phyloP scores from a whole-genome alignment of 2,797 vertebrate genomes.

The Eulemur albifrons region DNA sequence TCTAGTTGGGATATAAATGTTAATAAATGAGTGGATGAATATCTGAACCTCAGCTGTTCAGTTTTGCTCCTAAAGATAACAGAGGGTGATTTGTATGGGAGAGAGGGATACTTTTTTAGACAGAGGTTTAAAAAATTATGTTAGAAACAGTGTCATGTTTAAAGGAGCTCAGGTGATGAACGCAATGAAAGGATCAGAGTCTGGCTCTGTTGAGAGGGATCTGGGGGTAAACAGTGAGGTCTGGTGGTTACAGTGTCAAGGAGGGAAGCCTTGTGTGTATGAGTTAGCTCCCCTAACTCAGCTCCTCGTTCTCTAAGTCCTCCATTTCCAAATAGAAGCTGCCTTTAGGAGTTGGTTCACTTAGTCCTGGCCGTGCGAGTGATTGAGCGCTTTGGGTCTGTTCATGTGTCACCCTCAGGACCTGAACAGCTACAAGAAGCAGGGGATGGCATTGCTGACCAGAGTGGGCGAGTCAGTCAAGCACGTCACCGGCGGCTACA shows the following conservation, averaged over 20 bases:
- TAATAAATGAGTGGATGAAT: neutral
- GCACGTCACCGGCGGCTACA: conserved; percentile 95
- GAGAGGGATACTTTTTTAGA: neutral
- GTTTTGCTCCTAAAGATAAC: conserved; percentile 19
- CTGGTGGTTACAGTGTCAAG: neutral
- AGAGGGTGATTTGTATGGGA: neutral
- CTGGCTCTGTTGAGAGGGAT: neutral
- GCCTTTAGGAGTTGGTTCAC: neutral
- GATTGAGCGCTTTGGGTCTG: neutral
- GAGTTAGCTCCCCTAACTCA: neutral
- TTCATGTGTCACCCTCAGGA: conserved; percentile 86
- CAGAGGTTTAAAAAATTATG: neutral
- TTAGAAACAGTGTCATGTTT: neutral
- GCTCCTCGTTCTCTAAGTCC: neutral
- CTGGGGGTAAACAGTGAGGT: neutral
- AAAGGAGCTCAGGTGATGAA: neutral
- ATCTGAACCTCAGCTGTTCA: neutral
- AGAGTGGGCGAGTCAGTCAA: conserved; percentile 97
- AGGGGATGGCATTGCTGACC: conserved; percentile 93
- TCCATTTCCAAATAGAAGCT: neutral
- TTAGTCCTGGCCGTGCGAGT: neutral
- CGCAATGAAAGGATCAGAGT: neutral
- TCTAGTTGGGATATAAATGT: neutral
- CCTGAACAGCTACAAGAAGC: conserved; percentile 94
- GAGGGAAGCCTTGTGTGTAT: neutral